Evolutionary conservation across 2,888 invertebrate species (phyloP).

Genomic region (Melieria omissa): DNA sequence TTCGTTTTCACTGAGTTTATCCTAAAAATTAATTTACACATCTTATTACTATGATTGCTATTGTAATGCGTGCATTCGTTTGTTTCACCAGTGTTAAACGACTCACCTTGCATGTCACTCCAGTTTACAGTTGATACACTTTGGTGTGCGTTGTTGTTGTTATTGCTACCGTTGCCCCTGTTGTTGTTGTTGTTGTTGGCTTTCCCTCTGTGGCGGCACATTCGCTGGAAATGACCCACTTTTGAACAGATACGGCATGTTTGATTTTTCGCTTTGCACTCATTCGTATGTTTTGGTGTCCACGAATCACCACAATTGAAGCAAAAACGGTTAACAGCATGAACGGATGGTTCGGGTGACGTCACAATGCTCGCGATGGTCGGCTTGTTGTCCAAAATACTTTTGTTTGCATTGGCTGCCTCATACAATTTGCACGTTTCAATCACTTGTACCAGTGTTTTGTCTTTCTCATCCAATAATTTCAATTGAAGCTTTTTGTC

Average conservation of each 20-base stretch:
- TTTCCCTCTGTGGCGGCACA: slow-evolving; percentile 18
- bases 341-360: slow-evolving; percentile 8
- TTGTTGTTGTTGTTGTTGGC: background rate
- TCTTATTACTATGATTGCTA: slow-evolving; percentile 7
- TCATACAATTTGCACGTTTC: slow-evolving; percentile 31
- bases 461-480: slow-evolving; percentile 39
- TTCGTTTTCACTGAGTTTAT: slow-evolving; percentile 18
- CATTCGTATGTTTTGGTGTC: slow-evolving; percentile 27
- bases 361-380: background rate
- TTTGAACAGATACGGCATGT: slow-evolving; percentile 19
- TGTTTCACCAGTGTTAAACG: background rate
- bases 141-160: slow-evolving; percentile 16
- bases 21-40: slow-evolving; percentile 20
- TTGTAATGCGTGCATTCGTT: background rate
- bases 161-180: background rate
- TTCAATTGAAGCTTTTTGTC: slow-evolving; percentile 42
- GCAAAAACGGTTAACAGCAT: slow-evolving; percentile 26
- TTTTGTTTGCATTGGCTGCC: slow-evolving; percentile 31
- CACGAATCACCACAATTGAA: slow-evolving; percentile 34
- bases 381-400: slow-evolving; percentile 28
- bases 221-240: slow-evolving; percentile 17
- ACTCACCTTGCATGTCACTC: slow-evolving; percentile 3
- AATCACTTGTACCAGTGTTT: slow-evolving; percentile 16
- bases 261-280: slow-evolving; percentile 28
- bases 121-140: background rate